A percentile compares a stretch with the other conserved stretches of the same genome.
These are phyloP conservation scores for Dynastes hyllus DNA, from an alignment of 2,888 invertebrate species.

Conservation along the genomic window DNA sequence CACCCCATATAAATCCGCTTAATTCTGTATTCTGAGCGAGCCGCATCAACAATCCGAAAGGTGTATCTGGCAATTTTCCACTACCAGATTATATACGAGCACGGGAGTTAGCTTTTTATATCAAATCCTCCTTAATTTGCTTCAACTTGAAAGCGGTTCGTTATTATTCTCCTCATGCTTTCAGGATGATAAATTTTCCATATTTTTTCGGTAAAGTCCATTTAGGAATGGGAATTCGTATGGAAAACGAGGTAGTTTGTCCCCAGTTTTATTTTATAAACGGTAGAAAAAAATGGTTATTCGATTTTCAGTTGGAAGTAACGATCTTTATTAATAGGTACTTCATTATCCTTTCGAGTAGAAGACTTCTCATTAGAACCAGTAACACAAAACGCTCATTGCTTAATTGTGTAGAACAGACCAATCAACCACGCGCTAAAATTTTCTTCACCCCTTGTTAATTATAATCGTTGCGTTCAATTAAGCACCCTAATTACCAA, in stretches of 20 bases:
- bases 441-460: background rate
- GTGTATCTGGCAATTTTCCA: background rate
- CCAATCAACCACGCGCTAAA: background rate
- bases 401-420: conserved; percentile 1
- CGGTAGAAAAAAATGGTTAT: too few relatives aligned
- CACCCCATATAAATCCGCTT: too few relatives aligned
- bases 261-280: too few relatives aligned
- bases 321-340: background rate
- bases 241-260: background rate
- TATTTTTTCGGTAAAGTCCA: background rate
- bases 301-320: background rate
- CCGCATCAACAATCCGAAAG: background rate
- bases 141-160: background rate
- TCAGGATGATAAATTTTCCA: background rate
- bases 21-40: too few relatives aligned
- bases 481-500: background rate
- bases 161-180: background rate
- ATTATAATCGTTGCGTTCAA: conserved; percentile 3
- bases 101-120: background rate
- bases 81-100: background rate
- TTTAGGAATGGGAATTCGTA: background rate
- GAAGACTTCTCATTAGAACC: background rate
- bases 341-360: background rate
- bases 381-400: background rate
- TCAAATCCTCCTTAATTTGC: background rate